Evolutionary conservation across 2,888 invertebrate species (phyloP).

Genomic region (Drosophila lacicola): DNA sequence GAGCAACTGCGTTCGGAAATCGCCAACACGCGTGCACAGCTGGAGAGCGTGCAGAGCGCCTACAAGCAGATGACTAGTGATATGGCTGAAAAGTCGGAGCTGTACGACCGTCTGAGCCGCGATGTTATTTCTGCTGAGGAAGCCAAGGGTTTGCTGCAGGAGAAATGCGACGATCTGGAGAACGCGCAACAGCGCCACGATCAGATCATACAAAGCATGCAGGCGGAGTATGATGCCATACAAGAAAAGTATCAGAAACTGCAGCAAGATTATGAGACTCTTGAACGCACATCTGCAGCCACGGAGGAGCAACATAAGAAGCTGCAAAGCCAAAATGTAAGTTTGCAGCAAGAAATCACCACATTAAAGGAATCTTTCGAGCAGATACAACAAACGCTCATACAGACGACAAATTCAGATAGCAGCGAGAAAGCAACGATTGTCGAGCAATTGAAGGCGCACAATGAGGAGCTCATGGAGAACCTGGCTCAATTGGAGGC

Average conservation of each 20-base stretch:
- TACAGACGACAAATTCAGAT: conserved; percentile 33
- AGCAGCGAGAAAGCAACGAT: background rate
- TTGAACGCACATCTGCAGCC: conserved; percentile 55
- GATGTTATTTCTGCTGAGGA: conserved; percentile 55
- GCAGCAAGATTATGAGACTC: conserved; percentile 67
- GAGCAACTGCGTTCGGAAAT: conserved; percentile 69
- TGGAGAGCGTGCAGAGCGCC: conserved; percentile 64
- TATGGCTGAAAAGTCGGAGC: conserved; percentile 54
- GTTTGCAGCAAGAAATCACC: conserved; percentile 69
- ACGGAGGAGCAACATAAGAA: conserved; percentile 58
- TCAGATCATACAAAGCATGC: conserved; percentile 62
- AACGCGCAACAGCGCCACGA: conserved; percentile 50
- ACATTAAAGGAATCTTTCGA: conserved; percentile 67
- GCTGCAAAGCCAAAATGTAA: conserved; percentile 72
- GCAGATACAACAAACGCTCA: conserved; percentile 64
- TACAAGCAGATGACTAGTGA: conserved; percentile 57
- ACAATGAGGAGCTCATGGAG: conserved; percentile 58
- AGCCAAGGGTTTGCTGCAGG: conserved; percentile 68
- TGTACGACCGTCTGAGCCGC: conserved; percentile 64
- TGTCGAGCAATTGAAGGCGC: conserved; percentile 14
- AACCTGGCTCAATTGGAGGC: conserved; percentile 77
- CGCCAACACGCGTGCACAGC: conserved; percentile 46
- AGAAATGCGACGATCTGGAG: conserved; percentile 68
- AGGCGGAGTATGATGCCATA: conserved; percentile 69
- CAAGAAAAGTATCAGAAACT: conserved; percentile 71